phyloP scores from a whole-genome alignment of 1,140 invertebrate species.

The Brachionus plicatilis region DNA sequence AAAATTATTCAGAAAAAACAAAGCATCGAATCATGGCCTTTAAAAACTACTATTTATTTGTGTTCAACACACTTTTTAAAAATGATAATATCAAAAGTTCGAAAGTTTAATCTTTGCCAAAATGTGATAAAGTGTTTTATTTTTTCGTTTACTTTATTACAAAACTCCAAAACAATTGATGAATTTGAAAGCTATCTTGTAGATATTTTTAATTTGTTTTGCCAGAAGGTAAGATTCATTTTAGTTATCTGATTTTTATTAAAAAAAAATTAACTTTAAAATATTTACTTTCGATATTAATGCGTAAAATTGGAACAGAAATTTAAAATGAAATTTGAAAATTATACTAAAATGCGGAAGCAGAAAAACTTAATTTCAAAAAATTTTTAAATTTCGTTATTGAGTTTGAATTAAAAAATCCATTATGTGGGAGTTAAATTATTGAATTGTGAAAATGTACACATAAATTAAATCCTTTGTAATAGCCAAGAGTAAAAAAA shows the following conservation, averaged over 20 bases:
- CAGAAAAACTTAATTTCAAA: too few species aligned
- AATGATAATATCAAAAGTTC: not conserved
- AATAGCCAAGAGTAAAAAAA: not conserved
- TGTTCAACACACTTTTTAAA: slow-evolving; percentile 32
- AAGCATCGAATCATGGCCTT: not conserved
- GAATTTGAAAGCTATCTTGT: slow-evolving; percentile 11
- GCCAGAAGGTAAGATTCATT: not conserved
- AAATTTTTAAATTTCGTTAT: too few species aligned
- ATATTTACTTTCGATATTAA: too few species aligned
- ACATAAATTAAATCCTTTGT: too few species aligned
- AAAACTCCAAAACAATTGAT: not conserved
- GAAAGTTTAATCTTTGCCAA: not conserved
- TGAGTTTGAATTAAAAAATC: too few species aligned
- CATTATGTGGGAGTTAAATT: not conserved
- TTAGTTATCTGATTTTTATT: too few species aligned
- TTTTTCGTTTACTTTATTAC: not conserved
- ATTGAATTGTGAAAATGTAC: not conserved
- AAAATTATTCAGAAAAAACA: not conserved
- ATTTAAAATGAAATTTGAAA: too few species aligned
- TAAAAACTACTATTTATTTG: not conserved
- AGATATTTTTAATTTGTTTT: not conserved
- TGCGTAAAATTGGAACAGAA: too few species aligned
- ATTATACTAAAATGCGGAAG: too few species aligned
- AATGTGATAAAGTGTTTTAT: not conserved
- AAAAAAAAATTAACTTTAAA: too few species aligned